A percentile compares a stretch with the other conserved stretches of the same genome.
Evolutionary conservation across 92 coral and sea anemone species (phyloP).

Genomic region (Epizoanthus scotinus): DNA sequence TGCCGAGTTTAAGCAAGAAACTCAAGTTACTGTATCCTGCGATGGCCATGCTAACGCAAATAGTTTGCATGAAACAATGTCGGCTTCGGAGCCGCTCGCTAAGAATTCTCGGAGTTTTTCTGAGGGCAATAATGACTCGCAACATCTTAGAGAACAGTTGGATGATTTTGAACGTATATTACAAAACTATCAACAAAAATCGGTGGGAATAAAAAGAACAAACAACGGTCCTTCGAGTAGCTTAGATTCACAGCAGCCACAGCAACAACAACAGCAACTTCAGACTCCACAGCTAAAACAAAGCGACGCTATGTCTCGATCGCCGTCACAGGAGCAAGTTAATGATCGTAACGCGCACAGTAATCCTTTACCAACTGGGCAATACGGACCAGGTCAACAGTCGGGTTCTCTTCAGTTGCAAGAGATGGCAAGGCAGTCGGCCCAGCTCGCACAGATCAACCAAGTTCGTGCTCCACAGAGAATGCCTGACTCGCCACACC

Average conservation of each 20-base stretch:
- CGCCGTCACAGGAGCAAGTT: slow-evolving; percentile 37
- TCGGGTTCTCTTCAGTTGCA: slow-evolving; percentile 71
- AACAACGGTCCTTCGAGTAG: slow-evolving; percentile 43
- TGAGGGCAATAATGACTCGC: slow-evolving; percentile 53
- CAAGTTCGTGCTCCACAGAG: slow-evolving; percentile 47
- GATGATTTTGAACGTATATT: slow-evolving; percentile 77
- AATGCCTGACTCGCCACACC: slow-evolving; percentile 23
- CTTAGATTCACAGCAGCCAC: slow-evolving; percentile 55
- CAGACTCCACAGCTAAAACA: slow-evolving; percentile 48
- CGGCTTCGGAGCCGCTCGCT: slow-evolving; percentile 44
- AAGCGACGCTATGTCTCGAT: slow-evolving; percentile 46
- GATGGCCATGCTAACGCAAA: slow-evolving; percentile 52
- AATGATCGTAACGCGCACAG: slow-evolving; percentile 43
- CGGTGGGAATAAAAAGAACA: slow-evolving; percentile 43
- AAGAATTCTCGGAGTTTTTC: slow-evolving; percentile 39
- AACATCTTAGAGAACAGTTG: slow-evolving; percentile 61
- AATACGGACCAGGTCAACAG: slow-evolving; percentile 33
- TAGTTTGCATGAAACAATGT: slow-evolving; percentile 42
- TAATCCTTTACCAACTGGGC: slow-evolving; percentile 41
- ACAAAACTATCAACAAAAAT: slow-evolving; percentile 48
- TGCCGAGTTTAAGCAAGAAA: slow-evolving; percentile 79
- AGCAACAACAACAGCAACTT: slow-evolving; percentile 58
- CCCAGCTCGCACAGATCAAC: slow-evolving; percentile 55
- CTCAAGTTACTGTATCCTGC: slow-evolving; percentile 58
- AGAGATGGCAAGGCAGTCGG: slow-evolving; percentile 82